Evolutionary conservation across 2,888 invertebrate species (phyloP).

Genomic region (Vanessa cardui): DNA sequence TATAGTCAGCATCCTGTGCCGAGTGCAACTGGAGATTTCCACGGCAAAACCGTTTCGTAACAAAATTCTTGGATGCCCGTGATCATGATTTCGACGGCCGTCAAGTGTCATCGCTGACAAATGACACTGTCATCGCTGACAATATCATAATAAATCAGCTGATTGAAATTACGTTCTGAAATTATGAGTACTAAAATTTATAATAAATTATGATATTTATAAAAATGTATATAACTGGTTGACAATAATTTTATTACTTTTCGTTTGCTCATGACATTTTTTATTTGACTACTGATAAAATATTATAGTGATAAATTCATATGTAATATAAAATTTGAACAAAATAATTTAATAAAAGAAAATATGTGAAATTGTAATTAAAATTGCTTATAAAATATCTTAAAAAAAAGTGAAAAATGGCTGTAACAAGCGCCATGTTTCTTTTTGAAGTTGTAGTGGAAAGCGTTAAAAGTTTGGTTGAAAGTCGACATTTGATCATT

Average conservation of each 20-base stretch:
- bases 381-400: constrained; percentile 11
- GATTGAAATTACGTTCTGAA: constrained; percentile 20
- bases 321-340: not conserved
- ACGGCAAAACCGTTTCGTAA: constrained; percentile 61
- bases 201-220: not conserved
- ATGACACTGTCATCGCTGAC: constrained; percentile 39
- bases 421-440: constrained; percentile 70
- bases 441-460: constrained; percentile 74
- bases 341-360: not conserved
- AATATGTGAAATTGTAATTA: constrained; percentile 19
- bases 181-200: not conserved
- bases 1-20: constrained; percentile 27
- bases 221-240: too few species aligned
- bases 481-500: constrained; percentile 63
- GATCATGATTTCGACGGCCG: constrained; percentile 7
- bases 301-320: too few species aligned
- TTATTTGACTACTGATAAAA: too few species aligned
- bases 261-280: too few species aligned
- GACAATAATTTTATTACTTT: too few species aligned
- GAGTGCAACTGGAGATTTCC: constrained; percentile 30
- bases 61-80: constrained; percentile 41
- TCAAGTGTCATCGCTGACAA: constrained; percentile 40
- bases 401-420: constrained; percentile 57
- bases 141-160: constrained; percentile 25
- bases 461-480: constrained; percentile 62